Evolutionary conservation across 2,113 vertebrate species (phyloP), one percentile per base, ranked within the genome.

Genomic region (Thalassarche chlororhynchos): DNA sequence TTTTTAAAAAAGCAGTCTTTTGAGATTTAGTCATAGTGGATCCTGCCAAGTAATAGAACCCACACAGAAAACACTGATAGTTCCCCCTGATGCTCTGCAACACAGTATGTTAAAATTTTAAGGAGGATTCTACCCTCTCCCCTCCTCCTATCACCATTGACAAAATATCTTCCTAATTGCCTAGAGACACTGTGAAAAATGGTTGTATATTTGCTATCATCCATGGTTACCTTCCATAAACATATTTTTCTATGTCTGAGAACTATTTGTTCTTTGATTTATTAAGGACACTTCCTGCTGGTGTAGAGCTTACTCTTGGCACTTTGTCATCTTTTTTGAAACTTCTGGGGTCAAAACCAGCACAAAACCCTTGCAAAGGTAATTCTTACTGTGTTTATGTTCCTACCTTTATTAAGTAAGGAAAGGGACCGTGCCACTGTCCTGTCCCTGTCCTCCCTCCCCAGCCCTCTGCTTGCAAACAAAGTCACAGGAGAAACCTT

Each of bases 191-290:
- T 26, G 46, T 71, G 75, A 93, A 81, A 87, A 96, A 75, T 29
- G 40, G 54, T 21, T 70, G 28, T 68, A 23, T 95, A 76, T 86
- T 96, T 92, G 62, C 40, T 60, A 66, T 54, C 75, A 89, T 25
- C 91, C 92, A 90, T 84, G 88, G 88, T 92, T 95, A 97, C 72
- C 91, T 95, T 84, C 94, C 91, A 87, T 77, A 91, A 95, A 92
- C 51, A 38, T 29, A 71, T 79, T 86, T 84, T 89, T 95, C 84
- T 93, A 8, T 6, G 25, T 47, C 70, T 62, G 69, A 58, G 44
- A 90, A 74, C 49, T 54, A 83, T 65, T 65, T 90, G 46, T n/a
- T 95, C 92, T 80, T 84, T 81, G 46, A 84, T 95, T 87, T 93
- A 94, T 74, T 54, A 68, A 76, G 57, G 54, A 68, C 1, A 0